Percentiles rank a stretch among this genome's conserved stretches.
Conservation (phyloP, 1,140 invertebrate genomes). For the Lineus longissimus region DNA sequence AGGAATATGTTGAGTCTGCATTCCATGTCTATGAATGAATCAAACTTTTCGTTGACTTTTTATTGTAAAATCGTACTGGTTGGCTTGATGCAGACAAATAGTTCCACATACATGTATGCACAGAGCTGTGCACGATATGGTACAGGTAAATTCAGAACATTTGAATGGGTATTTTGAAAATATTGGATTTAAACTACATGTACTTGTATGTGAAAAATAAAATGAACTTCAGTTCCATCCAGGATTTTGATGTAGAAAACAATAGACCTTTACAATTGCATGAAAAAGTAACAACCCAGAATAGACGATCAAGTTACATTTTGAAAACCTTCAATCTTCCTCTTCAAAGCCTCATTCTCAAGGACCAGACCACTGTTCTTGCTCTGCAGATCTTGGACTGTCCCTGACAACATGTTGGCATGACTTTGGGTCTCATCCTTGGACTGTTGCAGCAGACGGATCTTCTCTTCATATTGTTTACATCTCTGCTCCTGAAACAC, state of each 20-base stretch:
- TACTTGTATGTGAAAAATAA: too few relatives aligned
- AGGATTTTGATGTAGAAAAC: too few relatives aligned
- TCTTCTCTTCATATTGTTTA: conserved; percentile 46
- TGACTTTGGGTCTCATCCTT: conserved; percentile 45
- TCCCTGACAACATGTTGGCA: conserved; percentile 36
- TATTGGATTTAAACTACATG: too few relatives aligned
- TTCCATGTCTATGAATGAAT: background rate
- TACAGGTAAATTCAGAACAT: too few relatives aligned
- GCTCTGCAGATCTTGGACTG: conserved; percentile 38
- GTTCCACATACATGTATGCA: too few relatives aligned
- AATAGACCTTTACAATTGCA: too few relatives aligned
- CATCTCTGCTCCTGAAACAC: conserved; percentile 33
- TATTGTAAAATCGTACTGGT: background rate
- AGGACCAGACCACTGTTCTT: conserved; percentile 40
- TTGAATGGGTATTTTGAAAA: too few relatives aligned
- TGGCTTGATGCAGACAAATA: too few relatives aligned
- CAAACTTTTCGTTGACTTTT: background rate
- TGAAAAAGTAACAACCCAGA: background rate
- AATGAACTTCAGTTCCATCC: too few relatives aligned
- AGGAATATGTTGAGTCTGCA: background rate
- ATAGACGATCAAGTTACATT: conserved; percentile 26
- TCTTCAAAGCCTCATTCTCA: conserved; percentile 42
- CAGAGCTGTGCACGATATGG: too few relatives aligned
- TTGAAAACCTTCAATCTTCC: conserved; percentile 36
- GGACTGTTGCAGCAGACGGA: conserved; percentile 33